A percentile compares a stretch with the other conserved stretches of the same genome.
phyloP scores from a whole-genome alignment of 2,888 invertebrate species.

The Drosophila incognita region DNA sequence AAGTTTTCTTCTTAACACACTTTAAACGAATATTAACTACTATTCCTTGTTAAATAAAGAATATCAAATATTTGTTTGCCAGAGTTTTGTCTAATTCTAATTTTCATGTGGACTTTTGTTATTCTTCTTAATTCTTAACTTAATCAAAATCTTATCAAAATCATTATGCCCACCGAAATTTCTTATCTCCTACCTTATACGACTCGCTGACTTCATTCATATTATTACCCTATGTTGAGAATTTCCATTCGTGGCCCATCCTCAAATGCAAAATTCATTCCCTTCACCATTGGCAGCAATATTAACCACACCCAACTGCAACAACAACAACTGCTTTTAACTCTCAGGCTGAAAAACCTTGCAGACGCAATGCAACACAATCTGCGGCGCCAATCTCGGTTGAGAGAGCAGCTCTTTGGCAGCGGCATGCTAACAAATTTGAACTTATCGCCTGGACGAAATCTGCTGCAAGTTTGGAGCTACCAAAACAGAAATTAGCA shows the following conservation, averaged over 20 bases:
- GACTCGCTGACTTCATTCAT: no score
- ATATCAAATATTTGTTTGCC: background rate
- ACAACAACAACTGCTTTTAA: background rate
- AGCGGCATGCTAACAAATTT: slow-evolving; percentile 43
- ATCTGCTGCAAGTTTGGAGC: slow-evolving; percentile 43
- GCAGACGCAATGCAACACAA: slow-evolving; percentile 5
- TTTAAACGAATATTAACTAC: background rate
- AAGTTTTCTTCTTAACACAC: background rate
- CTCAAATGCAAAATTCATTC: background rate
- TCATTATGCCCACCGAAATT: background rate
- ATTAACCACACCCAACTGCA: slow-evolving; percentile 21
- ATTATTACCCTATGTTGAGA: background rate
- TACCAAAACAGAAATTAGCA: slow-evolving; percentile 75
- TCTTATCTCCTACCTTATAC: background rate
- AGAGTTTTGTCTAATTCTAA: background rate
- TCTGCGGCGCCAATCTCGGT: slow-evolving; percentile 50
- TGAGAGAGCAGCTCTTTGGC: slow-evolving; percentile 21
- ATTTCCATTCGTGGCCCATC: background rate
- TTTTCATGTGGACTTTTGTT: background rate
- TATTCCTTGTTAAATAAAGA: background rate
- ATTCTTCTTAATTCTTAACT: background rate
- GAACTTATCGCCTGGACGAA: slow-evolving; percentile 47
- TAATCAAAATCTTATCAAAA: background rate
- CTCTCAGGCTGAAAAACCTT: background rate
- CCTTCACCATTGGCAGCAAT: background rate